Base-by-base conservation (phyloP, 1,140 invertebrate species). In the Drosophila suzukii region DNA sequence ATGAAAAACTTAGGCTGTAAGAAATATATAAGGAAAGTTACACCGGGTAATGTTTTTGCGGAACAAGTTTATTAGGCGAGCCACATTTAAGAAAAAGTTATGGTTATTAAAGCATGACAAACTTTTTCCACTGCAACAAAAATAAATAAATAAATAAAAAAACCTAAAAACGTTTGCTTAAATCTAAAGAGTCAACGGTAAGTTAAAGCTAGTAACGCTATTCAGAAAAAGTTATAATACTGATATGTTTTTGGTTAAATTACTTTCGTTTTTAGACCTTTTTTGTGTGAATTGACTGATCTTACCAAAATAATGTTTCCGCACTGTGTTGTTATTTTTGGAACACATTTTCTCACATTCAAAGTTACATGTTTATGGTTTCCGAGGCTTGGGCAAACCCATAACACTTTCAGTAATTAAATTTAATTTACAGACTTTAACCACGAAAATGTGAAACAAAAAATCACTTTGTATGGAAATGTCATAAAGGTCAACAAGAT, bases 401-500 rank as follows among this genome's bases (percentile, higher is more conserved):
- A 39, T 17, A 39, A 4, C 36, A 39, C 20, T 27, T 39, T 55
- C 10, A 15, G 50, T 73, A 61, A 73, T 73, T 73, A 73, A 46
- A 70, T 68, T 55, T 55, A 55, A 70, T 73, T 73, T n/a, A 4
- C 6, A 49, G 17, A 73, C 49, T 55, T 41, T 36, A 36, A 12
- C 58, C 32, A 24, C 47, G 43, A 17, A 32, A 38, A 66, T 38
- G 20, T 13, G 15, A 39, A 12, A 20, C 20, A 20, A 30, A 11
- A 11, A 56, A 39, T 15, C 39, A 32, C 27, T 39, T 50, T 49
- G 44, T 24, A 66, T 34, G 44, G 27, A 39, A 66, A 66, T 20
- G 63, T 50, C 63, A 66, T 66, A 50, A 66, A 67, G 63, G 63
- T 67, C 63, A 67, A 67, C 65, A 70, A 72, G 47, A 50, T 56